Base-by-base conservation (phyloP, 2,113 vertebrate species). In the Burhinus oedicnemus region DNA sequence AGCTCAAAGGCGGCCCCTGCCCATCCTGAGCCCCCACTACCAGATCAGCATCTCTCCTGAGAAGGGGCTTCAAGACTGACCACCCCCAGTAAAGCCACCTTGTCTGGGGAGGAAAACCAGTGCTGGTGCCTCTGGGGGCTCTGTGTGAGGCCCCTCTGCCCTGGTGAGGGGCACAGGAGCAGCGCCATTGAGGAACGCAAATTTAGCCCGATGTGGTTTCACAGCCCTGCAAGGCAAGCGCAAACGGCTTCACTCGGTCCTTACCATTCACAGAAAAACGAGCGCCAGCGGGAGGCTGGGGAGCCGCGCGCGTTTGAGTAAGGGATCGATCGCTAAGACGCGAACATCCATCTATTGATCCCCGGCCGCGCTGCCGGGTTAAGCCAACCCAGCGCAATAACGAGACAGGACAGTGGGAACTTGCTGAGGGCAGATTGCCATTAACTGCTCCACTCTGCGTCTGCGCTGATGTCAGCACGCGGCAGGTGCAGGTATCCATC, bases 281-380 rank as follows among this genome's bases (percentile, higher is more conserved):
- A 87, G 88, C 17, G 3, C 38, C 88, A 69, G 95, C 36, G 5
- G 79, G 82, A 93, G 84, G 87, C 94, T 42, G 93, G 87, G 72
- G 89, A 95, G 79, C 95, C 19, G 22, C 22, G 2, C 15, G 26
- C 44, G 36, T 17, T 68, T 49, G 93, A 94, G 95, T 51, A 36
- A 72, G 78, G 95, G 94, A 96, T 95, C 72, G 92, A 97, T 96
- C 23, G 45, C 78, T 84, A 54, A 95, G 96, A 93, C n/a, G 3
- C 23, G 68, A 87, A 69, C 93, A 70, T 82, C 84, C 91, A 91
- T 89, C 91, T 80, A 96, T 97, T 54, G 93, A 94, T 93, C 58
- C 64, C 72, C 3, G 11, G 61, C 60, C 20, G 4, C 3, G 6
- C 45, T 32, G 83, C 10, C 30, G 44, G 42, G 92, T 51, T 68